Percentiles rank a stretch among this genome's conserved stretches.
Evolutionary conservation across 2,797 vertebrate species (phyloP).

Genomic region (Denticeps clupeoides): DNA sequence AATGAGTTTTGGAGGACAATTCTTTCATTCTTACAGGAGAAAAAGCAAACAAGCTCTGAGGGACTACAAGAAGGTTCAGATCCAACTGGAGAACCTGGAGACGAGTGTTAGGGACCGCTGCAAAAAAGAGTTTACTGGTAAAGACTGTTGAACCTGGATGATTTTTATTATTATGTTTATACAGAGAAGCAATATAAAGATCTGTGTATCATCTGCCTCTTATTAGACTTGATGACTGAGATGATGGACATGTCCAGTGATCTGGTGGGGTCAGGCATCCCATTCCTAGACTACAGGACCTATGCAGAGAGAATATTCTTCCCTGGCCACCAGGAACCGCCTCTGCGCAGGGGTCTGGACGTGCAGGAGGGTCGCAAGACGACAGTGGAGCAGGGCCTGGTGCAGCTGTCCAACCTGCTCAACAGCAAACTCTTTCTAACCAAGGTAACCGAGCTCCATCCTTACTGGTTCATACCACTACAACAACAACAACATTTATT

Average conservation of each 20-base stretch:
- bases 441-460: constrained; percentile 75
- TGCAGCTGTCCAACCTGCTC: constrained; percentile 90
- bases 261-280: constrained; percentile 86
- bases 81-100: constrained; percentile 93
- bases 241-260: constrained; percentile 98
- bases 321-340: constrained; percentile 85
- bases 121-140: constrained; percentile 96
- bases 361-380: constrained; percentile 80
- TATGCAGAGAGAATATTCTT: constrained; percentile 95
- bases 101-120: constrained; percentile 93
- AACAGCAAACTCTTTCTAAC: constrained; percentile 97
- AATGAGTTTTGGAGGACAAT: too few relatives aligned
- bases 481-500: too few relatives aligned
- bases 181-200: too few relatives aligned
- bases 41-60: constrained; percentile 96
- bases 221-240: constrained; percentile 89
- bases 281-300: constrained; percentile 84
- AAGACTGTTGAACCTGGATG: neutral
- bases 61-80: constrained; percentile 97
- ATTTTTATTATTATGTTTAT: too few relatives aligned
- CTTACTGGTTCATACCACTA: too few relatives aligned
- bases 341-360: constrained; percentile 80
- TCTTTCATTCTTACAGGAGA: constrained; percentile 66
- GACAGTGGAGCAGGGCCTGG: constrained; percentile 87
- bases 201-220: neutral